Evolutionary conservation across 2,113 vertebrate species (phyloP).

Genomic region (Acanthochromis polyacanthus): DNA sequence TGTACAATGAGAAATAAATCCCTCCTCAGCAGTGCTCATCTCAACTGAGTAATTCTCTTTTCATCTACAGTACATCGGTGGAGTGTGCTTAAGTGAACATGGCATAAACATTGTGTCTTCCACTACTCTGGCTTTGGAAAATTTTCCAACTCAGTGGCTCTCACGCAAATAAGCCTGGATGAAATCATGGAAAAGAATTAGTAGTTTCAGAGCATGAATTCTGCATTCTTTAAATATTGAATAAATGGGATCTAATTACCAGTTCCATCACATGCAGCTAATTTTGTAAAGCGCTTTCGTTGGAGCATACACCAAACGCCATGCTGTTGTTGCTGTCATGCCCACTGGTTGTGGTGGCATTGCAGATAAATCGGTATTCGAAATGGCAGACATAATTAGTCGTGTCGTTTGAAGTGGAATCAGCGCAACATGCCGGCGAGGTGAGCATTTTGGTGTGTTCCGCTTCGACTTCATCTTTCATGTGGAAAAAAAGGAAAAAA

Average conservation of each 20-base stretch:
- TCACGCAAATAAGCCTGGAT: neutral
- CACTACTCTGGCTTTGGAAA: neutral
- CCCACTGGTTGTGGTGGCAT: too few relatives aligned
- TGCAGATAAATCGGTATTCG: neutral
- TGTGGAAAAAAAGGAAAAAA: neutral
- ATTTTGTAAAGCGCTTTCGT: neutral
- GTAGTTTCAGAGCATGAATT: neutral
- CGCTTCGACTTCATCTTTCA: neutral
- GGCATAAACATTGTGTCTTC: neutral
- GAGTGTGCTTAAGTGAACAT: neutral
- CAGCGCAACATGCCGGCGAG: neutral
- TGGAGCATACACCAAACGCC: neutral
- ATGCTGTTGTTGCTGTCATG: neutral
- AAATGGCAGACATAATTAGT: neutral
- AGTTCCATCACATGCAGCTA: neutral
- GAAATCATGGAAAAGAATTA: neutral
- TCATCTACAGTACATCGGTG: neutral
- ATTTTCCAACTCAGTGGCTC: conserved; percentile 18
- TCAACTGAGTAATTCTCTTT: conserved; percentile 19
- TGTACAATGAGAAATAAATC: neutral
- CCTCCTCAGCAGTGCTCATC: neutral
- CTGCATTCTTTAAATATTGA: neutral
- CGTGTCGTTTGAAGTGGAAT: neutral
- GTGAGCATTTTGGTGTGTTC: neutral
- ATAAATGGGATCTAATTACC: too few relatives aligned